Percentiles rank a stretch among this genome's conserved stretches.
Evolutionary conservation across 2,113 vertebrate genomes (phyloP).

Genomic region (Spea bombifrons): DNA sequence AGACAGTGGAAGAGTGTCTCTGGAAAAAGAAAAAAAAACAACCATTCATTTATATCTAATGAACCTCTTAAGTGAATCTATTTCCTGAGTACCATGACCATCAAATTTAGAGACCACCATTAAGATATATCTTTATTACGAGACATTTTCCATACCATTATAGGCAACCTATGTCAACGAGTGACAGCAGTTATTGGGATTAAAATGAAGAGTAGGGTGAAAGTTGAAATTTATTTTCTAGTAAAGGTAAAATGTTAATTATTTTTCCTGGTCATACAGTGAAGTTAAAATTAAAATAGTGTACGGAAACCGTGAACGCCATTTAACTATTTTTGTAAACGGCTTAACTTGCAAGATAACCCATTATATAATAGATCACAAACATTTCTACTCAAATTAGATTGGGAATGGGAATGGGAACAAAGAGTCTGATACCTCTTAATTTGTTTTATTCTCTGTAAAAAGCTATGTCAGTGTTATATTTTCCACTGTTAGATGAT

Average conservation of each 20-base stretch:
- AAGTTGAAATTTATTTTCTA: conserved; percentile 39
- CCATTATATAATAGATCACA: too few species aligned
- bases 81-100: conserved; percentile 42
- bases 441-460: too few species aligned
- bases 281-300: conserved; percentile 19
- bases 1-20: conserved; percentile 37
- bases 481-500: too few species aligned
- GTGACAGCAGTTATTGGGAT: conserved; percentile 38
- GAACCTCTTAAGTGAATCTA: conserved; percentile 48
- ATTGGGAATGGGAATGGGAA: too few species aligned
- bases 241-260: conserved; percentile 33
- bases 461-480: too few species aligned
- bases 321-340: conserved; percentile 2
- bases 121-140: conserved; percentile 45
- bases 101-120: conserved; percentile 47
- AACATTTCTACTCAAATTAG: too few species aligned
- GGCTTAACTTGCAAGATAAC: too few species aligned
- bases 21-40: conserved; percentile 35
- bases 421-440: too few species aligned
- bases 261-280: not conserved
- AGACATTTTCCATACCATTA: conserved; percentile 47
- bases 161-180: conserved; percentile 29
- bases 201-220: conserved; percentile 41
- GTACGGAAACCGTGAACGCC: conserved; percentile 7
- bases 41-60: conserved; percentile 43